These are phyloP conservation scores for Drosophila jambulina DNA, from an alignment of 1,140 invertebrate genomes.

Conservation along the genomic window DNA sequence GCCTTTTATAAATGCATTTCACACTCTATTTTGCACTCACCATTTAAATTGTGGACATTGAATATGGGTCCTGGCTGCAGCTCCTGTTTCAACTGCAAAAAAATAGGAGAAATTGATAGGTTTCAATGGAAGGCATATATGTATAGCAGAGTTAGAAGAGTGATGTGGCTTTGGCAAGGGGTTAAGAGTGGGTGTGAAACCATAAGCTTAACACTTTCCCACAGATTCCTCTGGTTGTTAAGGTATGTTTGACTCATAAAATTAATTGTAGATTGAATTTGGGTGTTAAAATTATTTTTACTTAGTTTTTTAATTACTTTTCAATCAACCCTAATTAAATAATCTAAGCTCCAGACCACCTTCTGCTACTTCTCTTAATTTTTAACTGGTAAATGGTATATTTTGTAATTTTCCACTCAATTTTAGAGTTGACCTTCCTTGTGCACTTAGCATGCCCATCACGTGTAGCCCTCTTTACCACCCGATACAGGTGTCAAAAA, in stretches of 20 bases:
- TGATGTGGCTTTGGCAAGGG: neutral
- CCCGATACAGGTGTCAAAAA: constrained; percentile 36
- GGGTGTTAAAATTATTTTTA: neutral
- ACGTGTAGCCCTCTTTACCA: constrained; percentile 56
- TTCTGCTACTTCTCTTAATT: too few relatives aligned
- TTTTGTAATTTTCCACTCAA: neutral
- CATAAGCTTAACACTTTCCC: neutral
- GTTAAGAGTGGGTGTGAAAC: neutral
- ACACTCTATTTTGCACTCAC: constrained; percentile 73
- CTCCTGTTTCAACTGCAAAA: constrained; percentile 30
- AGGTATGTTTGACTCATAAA: neutral
- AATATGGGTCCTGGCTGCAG: constrained; percentile 25
- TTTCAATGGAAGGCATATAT: neutral
- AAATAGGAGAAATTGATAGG: constrained; percentile 2
- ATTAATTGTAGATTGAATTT: neutral
- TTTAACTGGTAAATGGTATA: too few relatives aligned
- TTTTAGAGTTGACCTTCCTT: constrained; percentile 13
- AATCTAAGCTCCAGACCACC: neutral
- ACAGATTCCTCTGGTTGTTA: neutral
- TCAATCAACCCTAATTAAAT: neutral
- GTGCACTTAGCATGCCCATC: constrained; percentile 48
- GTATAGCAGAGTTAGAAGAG: neutral
- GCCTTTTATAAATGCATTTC: constrained; percentile 63
- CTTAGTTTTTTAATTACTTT: too few relatives aligned
- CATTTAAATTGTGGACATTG: constrained; percentile 76